Evolutionary conservation across 2,888 invertebrate species (phyloP), one percentile per base, ranked within the genome.

Genomic region (Rosalia funebris): DNA sequence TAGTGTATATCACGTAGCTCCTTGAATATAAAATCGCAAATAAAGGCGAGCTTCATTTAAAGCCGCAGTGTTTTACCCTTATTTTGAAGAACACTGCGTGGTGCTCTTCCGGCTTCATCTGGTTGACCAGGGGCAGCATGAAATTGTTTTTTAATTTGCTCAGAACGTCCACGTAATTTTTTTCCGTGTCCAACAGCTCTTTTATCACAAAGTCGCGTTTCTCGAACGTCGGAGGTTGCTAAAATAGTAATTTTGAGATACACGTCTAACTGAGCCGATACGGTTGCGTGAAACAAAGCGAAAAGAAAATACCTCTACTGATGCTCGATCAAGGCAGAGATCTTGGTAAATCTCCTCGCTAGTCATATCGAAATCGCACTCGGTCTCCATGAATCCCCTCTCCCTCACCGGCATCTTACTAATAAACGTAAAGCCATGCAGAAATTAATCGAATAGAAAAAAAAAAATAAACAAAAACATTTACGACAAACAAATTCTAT

Each of bases 311-410:
- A 77, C 78, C 77, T 77, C 76, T 57, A 68, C 46, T 36, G 67
- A 53, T 44, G 65, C 63, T 63, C 70, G 69, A 78, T 91, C 87
- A 74, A 89, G 90, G 86, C 93, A 94, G 79, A 96, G 88, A 86
- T 95, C 95, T 85, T 95, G 95, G 87, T 96, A 96, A 83, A 95
- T 93, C 84, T 95, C 93, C 82, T 96, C 95, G 81, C 92, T 92
- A 84, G 89, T 89, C 79, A 88, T 68, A 57, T 71, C 75, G 54
- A 61, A 63, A 53, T 59, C 57, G 65, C 68, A 71, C 32, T 71
- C 71, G 10, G 69, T 66, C 57, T 74, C 74, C 53, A 67, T 68
- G 46, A 71, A 71, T 41, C 69, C 62, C 63, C 74, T 67, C 54
- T 70, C 64, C 58, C 71, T 71, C 52, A 69, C 64, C 56, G 75